Percentiles rank a stretch among this genome's conserved stretches.
phyloP scores from a whole-genome alignment of 2,888 invertebrate genomes.

The Amaurobius ferox region DNA sequence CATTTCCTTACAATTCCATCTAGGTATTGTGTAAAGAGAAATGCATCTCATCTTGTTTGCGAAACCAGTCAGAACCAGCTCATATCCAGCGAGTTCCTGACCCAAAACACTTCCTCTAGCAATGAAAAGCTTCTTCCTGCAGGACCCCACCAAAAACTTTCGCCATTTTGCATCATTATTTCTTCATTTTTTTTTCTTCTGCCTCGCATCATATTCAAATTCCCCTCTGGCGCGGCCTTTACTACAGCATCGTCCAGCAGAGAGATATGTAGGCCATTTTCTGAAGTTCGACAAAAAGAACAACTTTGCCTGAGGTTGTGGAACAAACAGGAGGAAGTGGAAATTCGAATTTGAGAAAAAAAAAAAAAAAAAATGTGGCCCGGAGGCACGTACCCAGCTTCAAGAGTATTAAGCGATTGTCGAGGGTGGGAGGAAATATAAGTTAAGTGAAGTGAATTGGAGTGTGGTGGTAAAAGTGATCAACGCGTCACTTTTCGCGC shows the following conservation, averaged over 20 bases:
- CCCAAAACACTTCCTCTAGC: constrained; percentile 1
- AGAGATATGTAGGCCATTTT: background rate
- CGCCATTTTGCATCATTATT: background rate
- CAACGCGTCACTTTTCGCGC: background rate
- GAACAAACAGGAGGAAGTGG: constrained; percentile 8
- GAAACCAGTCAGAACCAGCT: background rate
- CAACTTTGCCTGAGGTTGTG: background rate
- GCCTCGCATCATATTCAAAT: background rate
- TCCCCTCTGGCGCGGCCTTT: background rate
- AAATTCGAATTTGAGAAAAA: no score
- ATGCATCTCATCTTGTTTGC: background rate
- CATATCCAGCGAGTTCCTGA: background rate
- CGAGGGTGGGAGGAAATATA: background rate
- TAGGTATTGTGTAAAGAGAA: background rate
- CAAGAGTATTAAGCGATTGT: background rate
- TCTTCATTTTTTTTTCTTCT: background rate
- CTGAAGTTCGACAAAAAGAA: background rate
- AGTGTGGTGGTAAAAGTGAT: background rate
- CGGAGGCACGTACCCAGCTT: no score
- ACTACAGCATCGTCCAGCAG: background rate
- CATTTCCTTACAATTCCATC: no score
- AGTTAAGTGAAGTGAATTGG: background rate
- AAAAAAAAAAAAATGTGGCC: no score
- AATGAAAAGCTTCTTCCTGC: background rate
- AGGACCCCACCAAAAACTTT: background rate